Percentiles rank a stretch among this genome's conserved stretches.
Evolutionary conservation across 1,140 invertebrate species (phyloP).

Genomic region (Stratiolaelaps scimitus): DNA sequence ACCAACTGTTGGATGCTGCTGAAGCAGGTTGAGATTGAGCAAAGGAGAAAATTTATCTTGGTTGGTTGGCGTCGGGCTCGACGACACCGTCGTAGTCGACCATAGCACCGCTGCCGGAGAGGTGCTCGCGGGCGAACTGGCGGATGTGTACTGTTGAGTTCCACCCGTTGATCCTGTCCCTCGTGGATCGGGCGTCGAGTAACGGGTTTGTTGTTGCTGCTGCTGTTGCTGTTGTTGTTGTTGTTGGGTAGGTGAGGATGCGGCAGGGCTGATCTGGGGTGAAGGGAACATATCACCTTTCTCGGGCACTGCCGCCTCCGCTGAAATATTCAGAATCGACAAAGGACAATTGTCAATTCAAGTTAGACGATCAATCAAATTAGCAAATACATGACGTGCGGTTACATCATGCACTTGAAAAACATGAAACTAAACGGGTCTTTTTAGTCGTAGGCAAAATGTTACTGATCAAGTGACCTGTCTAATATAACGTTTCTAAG

Average conservation of each 20-base stretch:
- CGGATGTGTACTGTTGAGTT: constrained; percentile 13
- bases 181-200: no score
- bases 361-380: no score
- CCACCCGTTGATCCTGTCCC: not conserved
- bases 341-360: not conserved
- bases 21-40: constrained; percentile 8
- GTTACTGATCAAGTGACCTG: no score
- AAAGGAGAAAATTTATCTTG: constrained; percentile 18
- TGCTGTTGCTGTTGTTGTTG: no score
- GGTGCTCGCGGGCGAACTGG: constrained; percentile 17
- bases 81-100: not conserved
- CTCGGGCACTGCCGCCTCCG: constrained; percentile 23
- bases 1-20: no score
- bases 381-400: no score
- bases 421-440: no score
- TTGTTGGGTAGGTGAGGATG: not conserved
- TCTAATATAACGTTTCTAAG: no score
- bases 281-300: constrained; percentile 26
- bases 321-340: not conserved
- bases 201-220: no score
- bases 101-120: constrained; percentile 16
- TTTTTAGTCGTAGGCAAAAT: no score
- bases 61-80: not conserved
- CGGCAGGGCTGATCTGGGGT: constrained; percentile 12
- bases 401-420: no score